phyloP scores from a whole-genome alignment of 2,113 vertebrate genomes.

The Aldabrachelys gigantea region DNA sequence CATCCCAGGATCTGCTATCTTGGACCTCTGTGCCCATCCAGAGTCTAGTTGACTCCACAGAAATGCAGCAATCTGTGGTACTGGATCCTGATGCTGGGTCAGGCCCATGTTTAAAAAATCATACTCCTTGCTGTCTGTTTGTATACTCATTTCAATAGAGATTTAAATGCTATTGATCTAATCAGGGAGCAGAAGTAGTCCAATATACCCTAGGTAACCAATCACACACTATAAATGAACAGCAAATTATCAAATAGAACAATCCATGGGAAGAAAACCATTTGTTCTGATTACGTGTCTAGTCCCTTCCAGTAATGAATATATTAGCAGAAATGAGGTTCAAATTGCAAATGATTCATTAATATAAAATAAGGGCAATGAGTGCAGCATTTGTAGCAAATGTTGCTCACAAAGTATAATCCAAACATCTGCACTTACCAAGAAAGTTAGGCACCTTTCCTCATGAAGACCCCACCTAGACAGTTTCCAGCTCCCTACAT shows the following conservation, averaged over 20 bases:
- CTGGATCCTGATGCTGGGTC: background rate
- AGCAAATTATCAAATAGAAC: background rate
- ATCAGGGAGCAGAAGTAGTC: background rate
- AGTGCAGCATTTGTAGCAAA: background rate
- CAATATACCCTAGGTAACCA: background rate
- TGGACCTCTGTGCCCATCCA: fast-evolving
- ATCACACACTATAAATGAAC: background rate
- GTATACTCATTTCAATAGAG: background rate
- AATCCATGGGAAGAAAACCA: background rate
- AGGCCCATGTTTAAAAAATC: background rate
- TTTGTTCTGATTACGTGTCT: background rate
- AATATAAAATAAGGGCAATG: background rate
- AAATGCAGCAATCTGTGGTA: background rate
- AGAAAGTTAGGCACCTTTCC: background rate
- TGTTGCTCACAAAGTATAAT: background rate
- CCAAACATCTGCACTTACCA: constrained; percentile 9
- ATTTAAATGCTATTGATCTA: too few species aligned
- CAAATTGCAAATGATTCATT: background rate
- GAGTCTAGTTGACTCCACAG: background rate
- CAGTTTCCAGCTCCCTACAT: background rate
- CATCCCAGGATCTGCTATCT: background rate
- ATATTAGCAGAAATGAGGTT: background rate
- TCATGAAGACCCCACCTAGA: background rate
- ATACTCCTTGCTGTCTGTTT: fast-evolving
- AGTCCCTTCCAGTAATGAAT: background rate